A percentile compares a stretch with the other conserved stretches of the same genome.
Conservation (phyloP, 2,888 invertebrate genomes). For the Quadroppia sp. region DNA sequence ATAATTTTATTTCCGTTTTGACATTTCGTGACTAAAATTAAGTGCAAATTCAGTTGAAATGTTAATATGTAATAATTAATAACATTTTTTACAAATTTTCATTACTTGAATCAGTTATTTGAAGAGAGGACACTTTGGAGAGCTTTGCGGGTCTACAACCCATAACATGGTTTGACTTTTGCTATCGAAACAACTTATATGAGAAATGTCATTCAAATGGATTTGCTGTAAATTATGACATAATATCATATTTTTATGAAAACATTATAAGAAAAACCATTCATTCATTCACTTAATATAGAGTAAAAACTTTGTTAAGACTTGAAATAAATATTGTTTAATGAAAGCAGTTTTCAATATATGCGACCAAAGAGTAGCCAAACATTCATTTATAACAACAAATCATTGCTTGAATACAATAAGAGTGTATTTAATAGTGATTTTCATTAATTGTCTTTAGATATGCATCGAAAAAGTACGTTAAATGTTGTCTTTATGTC, state of each 20-base stretch:
- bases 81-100: background rate
- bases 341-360: too few relatives aligned
- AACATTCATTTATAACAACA: background rate
- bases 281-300: too few relatives aligned
- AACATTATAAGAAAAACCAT: too few relatives aligned
- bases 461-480: background rate
- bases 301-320: too few relatives aligned
- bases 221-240: background rate
- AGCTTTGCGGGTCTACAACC: constrained; percentile 34
- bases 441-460: background rate
- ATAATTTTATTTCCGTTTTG: constrained; percentile 4
- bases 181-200: background rate
- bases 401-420: background rate
- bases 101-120: constrained; percentile 10
- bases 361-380: too few relatives aligned
- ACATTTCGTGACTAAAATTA: background rate
- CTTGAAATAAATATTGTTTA: too few relatives aligned
- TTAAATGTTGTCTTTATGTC: constrained; percentile 35
- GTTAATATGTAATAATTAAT: background rate
- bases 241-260: background rate
- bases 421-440: background rate
- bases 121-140: constrained; percentile 13
- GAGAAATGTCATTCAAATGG: background rate
- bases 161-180: constrained; percentile 27
- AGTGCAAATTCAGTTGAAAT: background rate